phyloP scores from a whole-genome alignment of 2,888 invertebrate genomes.

The Pegoplata infirma region DNA sequence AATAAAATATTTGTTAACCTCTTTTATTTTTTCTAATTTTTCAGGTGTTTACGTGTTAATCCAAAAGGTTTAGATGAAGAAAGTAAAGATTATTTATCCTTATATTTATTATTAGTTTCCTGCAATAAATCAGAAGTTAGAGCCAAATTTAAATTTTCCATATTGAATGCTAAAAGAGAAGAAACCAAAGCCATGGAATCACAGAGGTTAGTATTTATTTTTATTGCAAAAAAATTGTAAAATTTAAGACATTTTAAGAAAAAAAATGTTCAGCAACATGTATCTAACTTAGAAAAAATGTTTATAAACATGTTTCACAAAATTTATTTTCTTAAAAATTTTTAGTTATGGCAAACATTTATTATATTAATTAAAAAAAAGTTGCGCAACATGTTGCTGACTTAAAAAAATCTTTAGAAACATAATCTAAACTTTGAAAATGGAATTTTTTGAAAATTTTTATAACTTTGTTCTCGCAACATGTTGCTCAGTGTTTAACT shows the following conservation, averaged over 20 bases:
- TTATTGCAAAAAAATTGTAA: not conserved
- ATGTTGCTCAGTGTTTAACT: too few relatives aligned
- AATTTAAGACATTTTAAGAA: not conserved
- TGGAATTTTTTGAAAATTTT: too few relatives aligned
- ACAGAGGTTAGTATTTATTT: conserved; percentile 78
- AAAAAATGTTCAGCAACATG: not conserved
- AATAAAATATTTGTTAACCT: too few relatives aligned
- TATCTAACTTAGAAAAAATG: too few relatives aligned
- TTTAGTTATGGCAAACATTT: too few relatives aligned
- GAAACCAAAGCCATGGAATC: conserved; percentile 99
- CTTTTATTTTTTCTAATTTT: conserved; percentile 14
- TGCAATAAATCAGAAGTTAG: conserved; percentile 99
- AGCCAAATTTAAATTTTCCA: conserved; percentile 99
- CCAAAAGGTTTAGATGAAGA: conserved; percentile 99
- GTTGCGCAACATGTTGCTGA: too few relatives aligned
- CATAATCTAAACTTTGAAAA: too few relatives aligned
- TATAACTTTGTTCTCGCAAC: too few relatives aligned
- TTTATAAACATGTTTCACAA: too few relatives aligned
- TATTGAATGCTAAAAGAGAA: conserved; percentile 99
- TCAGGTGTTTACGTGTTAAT: conserved; percentile 98
- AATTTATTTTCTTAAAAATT: too few relatives aligned
- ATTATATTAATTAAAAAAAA: too few relatives aligned
- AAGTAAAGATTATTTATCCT: conserved; percentile 99
- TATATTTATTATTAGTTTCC: conserved; percentile 98
- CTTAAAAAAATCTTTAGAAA: too few relatives aligned